phyloP scores from a whole-genome alignment of 2,888 invertebrate genomes.

The Eulithis testata region DNA sequence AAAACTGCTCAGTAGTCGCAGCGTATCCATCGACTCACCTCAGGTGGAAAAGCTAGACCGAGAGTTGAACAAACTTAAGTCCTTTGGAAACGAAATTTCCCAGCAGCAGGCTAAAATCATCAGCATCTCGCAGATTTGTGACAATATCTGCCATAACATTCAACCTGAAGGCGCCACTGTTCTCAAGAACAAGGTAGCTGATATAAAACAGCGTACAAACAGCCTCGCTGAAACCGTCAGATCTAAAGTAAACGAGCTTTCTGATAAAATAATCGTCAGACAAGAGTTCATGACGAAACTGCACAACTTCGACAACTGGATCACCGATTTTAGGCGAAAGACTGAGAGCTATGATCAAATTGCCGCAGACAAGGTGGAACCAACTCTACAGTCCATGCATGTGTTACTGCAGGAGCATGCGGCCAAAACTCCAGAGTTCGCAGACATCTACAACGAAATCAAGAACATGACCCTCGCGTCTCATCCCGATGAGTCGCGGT shows the following conservation, averaged over 20 bases:
- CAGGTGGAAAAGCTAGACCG: constrained; percentile 91
- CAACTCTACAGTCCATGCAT: constrained; percentile 91
- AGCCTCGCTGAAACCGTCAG: constrained; percentile 91
- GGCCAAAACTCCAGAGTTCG: constrained; percentile 91
- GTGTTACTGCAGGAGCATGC: constrained; percentile 93
- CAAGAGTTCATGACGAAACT: constrained; percentile 94
- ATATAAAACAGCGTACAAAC: constrained; percentile 89
- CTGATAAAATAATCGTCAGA: constrained; percentile 91
- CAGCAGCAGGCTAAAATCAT: constrained; percentile 94
- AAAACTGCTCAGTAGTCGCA: constrained; percentile 84
- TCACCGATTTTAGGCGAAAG: constrained; percentile 88
- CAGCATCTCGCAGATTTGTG: constrained; percentile 90
- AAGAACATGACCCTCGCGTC: constrained; percentile 89
- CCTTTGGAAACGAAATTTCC: constrained; percentile 93
- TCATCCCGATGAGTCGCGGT: constrained; percentile 89
- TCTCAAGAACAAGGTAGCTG: constrained; percentile 89
- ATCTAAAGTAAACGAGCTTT: constrained; percentile 90
- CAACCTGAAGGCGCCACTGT: constrained; percentile 90
- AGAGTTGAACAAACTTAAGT: constrained; percentile 90
- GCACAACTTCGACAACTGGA: constrained; percentile 91
- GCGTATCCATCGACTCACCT: constrained; percentile 87
- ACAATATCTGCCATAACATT: constrained; percentile 90
- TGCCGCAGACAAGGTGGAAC: constrained; percentile 91
- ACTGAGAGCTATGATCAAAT: constrained; percentile 92
- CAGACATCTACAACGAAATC: constrained; percentile 92